phyloP scores from a whole-genome alignment of 2,888 invertebrate species.

The Rhingia rostrata region DNA sequence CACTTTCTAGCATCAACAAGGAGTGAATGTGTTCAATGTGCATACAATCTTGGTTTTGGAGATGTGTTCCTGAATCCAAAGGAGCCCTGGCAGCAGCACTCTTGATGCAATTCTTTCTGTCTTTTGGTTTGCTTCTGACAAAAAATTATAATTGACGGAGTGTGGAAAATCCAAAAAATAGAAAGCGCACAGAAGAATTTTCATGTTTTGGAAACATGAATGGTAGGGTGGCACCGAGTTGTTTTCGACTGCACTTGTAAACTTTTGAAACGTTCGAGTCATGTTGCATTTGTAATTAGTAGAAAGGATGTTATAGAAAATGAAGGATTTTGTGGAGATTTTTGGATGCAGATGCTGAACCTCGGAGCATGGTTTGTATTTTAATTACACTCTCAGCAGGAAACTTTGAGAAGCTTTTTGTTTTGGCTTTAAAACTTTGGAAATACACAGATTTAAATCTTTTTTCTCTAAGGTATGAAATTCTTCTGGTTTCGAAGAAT shows the following conservation, averaged over 20 bases:
- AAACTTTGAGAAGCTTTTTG: too few species aligned
- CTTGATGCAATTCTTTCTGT: slow-evolving; percentile 14
- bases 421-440: neutral
- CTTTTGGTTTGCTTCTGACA: neutral
- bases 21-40: slow-evolving; percentile 42
- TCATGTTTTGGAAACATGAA: slow-evolving; percentile 18
- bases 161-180: neutral
- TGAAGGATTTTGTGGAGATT: neutral
- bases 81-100: neutral
- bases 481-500: too few species aligned
- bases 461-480: too few species aligned
- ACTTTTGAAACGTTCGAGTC: slow-evolving; percentile 24
- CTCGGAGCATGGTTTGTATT: too few species aligned
- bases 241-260: slow-evolving; percentile 27
- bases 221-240: neutral
- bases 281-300: slow-evolving; percentile 34
- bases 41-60: slow-evolving; percentile 8
- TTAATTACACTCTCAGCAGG: too few species aligned
- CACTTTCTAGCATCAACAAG: neutral
- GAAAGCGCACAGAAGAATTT: neutral
- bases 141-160: slow-evolving; percentile 29
- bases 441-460: too few species aligned
- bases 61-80: slow-evolving; percentile 18
- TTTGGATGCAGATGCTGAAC: neutral
- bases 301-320: neutral